Conservation (phyloP, 2,888 invertebrate genomes). For the Cyclophora albipunctata region DNA sequence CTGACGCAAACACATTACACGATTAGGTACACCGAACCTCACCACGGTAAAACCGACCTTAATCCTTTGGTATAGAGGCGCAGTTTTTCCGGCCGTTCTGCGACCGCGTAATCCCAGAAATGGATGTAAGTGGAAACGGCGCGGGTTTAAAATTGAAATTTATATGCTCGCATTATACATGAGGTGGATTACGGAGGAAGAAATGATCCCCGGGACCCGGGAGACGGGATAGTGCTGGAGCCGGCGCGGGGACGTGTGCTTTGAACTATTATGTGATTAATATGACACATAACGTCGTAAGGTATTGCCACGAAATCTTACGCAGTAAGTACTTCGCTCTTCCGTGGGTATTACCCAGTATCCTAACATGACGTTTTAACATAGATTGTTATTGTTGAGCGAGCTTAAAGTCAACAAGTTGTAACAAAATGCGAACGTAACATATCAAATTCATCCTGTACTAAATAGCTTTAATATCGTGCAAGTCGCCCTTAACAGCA, state of each 20-base stretch:
- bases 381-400: too few species aligned
- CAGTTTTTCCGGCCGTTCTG: slow-evolving; percentile 14
- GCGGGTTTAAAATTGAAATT: slow-evolving; percentile 73
- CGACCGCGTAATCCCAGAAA: slow-evolving; percentile 61
- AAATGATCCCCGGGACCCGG: slow-evolving; percentile 26
- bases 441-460: too few species aligned
- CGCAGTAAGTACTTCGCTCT: too few species aligned
- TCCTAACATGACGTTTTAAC: too few species aligned
- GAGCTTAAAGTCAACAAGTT: too few species aligned
- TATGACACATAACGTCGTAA: too few species aligned
- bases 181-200: slow-evolving; percentile 50
- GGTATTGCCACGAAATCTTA: too few species aligned
- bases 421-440: too few species aligned
- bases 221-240: slow-evolving; percentile 27
- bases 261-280: neutral
- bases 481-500: too few species aligned
- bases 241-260: neutral
- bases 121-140: slow-evolving; percentile 65
- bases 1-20: slow-evolving; percentile 50
- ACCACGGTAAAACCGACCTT: slow-evolving; percentile 6
- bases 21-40: slow-evolving; percentile 32
- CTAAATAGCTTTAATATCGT: too few species aligned
- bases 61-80: slow-evolving; percentile 1
- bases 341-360: too few species aligned
- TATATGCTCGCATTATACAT: slow-evolving; percentile 71